Percentiles rank a stretch among this genome's conserved stretches.
These are phyloP conservation scores for Poeciliopsis paucimaculata DNA, from an alignment of 2,797 vertebrate species.

Conservation along the genomic window DNA sequence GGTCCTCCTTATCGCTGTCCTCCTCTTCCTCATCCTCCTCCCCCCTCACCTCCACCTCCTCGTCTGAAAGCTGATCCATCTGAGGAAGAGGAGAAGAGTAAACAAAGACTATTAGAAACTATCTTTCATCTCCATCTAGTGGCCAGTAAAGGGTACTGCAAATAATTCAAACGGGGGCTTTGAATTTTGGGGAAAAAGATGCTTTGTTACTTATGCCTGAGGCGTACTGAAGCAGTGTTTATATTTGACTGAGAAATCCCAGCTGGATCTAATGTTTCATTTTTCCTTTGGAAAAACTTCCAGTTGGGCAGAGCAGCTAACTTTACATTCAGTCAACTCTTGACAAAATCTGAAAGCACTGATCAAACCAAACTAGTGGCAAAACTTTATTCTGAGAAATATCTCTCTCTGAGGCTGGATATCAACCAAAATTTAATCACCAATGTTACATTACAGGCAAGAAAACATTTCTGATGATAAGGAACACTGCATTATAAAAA, in stretches of 20 bases:
- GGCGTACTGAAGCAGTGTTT: background rate
- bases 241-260: background rate
- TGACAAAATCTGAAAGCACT: background rate
- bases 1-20: constrained; percentile 98
- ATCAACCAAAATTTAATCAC: background rate
- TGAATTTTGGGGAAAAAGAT: background rate
- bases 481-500: background rate
- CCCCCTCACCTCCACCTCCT: constrained; percentile 92
- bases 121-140: constrained; percentile 37
- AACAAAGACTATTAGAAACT: background rate
- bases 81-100: constrained; percentile 43
- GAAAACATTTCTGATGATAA: background rate
- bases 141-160: constrained; percentile 1
- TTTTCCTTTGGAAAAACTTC: background rate
- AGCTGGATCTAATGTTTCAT: background rate
- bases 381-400: background rate
- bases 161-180: background rate
- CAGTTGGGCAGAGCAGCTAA: background rate
- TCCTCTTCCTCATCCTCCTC: constrained; percentile 82
- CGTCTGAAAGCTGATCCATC: constrained; percentile 98
- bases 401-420: background rate
- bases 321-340: background rate
- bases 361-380: background rate
- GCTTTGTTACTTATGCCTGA: background rate
- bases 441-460: background rate